Evolutionary conservation across 1,140 invertebrate species (phyloP), one percentile per base, ranked within the genome.

Genomic region (Bombyx mandarina): DNA sequence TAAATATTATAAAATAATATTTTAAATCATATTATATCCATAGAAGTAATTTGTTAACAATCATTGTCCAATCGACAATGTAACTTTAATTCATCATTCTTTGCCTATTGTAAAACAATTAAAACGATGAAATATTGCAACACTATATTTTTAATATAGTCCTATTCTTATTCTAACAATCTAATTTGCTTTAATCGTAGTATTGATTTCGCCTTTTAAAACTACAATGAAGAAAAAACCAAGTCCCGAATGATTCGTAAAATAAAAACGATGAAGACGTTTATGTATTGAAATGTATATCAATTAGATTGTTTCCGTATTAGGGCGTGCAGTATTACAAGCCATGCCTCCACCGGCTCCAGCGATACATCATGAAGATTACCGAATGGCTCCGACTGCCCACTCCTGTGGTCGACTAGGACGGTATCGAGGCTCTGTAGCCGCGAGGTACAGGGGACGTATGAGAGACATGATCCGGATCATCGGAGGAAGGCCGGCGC

Each of bases 401-500:
- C 57, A 67, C 0, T 51, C 63, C 10, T 86, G 82, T 51, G 82
- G 81, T 0, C 67, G 57, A 46, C 45, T 84, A 0, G 82, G 82
- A 0, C 61, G 73, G n/a, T 71, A 72, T 51, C 63, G 73, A 1
- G 78, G 74, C 0, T 62, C 71, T 3, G 44, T 67, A 7, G 62
- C 62, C 6, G 58, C 62, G 7, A 58, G 79, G 8, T 48, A 71
- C 7, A 60, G 75, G 10, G 56, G 63, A 1, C 75, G 77, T 7
- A 78, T 86, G 77, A 67, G 71, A 45, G 77, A 89, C 50, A 91
- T 92, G 90, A 75, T 94, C 45, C 91, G 93, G 63, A 98, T 98
- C 43, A 95, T 98, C 50, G 97, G 97, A 0, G 97, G 97, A 0
- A 88, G 91, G 50, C 93, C 94, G 54, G 89, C 95, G 0, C 79